Base-by-base conservation (phyloP, 2,113 vertebrate species). In the Eclectus roratus region DNA sequence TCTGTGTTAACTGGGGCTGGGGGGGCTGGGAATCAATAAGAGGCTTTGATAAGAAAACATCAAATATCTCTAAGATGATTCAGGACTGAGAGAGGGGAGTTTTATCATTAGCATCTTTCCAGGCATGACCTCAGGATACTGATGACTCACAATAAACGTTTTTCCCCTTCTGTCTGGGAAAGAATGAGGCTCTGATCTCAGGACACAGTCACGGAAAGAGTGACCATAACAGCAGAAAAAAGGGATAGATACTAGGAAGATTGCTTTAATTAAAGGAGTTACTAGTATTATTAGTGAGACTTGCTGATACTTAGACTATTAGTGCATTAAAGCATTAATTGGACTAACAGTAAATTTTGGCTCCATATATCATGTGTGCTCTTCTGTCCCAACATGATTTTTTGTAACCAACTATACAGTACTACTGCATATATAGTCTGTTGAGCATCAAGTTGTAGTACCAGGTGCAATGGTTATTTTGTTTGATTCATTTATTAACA, bases 1-100 rank as follows among this genome's bases (percentile, higher is more conserved):
- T 61, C 35, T 72, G 0, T 27, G 29, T 52, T 72, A 37, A 28
- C 0, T 41, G 3, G 4, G 12, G 7, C 25, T 71, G n/a, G 7
- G n/a, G 6, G 88, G 28, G 3, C 23, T 88, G 58, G 27, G 10
- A 88, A 41, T 6, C 28, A 66, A 13, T 49, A 58, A 41, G 25
- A 52, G 3, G 3, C 28, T 58, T 11, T 33, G 2, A 41, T 73
- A 81, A 64, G 39, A 37, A 53, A 58, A 31, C 17, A 82, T 47
- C 44, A 44, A 16, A 28, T n/a, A 71, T 12, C 41, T 33, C 28
- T 9, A 47, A 44, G 17, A 31, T 28, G 17, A 41, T 33, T 84
- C 8, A 68, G 44, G n/a, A 12, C 1, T 73, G 37, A 58, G 25
- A 25, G 88, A 66, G 15, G 9, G 14, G 28, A 23, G 8, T 53